Evolutionary conservation across 2,888 invertebrate genomes (phyloP).

Genomic region (Limenitis camilla): DNA sequence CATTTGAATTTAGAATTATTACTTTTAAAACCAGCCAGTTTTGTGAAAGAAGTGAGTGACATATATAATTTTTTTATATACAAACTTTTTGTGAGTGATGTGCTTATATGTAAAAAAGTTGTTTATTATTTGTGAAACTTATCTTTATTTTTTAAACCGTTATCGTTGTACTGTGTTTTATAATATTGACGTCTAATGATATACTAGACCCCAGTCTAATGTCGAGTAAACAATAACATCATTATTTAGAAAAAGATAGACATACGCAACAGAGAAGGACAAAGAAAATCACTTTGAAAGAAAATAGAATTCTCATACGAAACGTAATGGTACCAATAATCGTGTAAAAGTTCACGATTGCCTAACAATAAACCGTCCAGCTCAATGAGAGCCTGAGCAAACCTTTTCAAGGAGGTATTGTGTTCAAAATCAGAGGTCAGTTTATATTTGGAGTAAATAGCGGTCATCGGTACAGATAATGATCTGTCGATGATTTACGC

Average conservation of each 20-base stretch:
- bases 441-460: conserved; percentile 40
- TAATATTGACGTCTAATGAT: no score
- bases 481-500: conserved; percentile 71
- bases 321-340: conserved; percentile 68
- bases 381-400: conserved; percentile 37
- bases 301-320: conserved; percentile 73
- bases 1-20: conserved; percentile 35
- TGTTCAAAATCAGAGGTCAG: conserved; percentile 40
- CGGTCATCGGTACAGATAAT: conserved; percentile 66
- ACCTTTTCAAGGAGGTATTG: conserved; percentile 38
- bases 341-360: conserved; percentile 73
- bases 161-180: no score
- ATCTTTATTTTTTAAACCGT: conserved; percentile 39
- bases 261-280: conserved; percentile 36
- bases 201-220: no score
- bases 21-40: conserved; percentile 17
- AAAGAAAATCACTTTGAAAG: conserved; percentile 51
- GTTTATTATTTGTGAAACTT: neutral
- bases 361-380: conserved; percentile 59
- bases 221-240: conserved; percentile 67
- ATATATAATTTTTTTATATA: neutral
- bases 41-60: conserved; percentile 10
- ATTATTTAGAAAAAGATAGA: conserved; percentile 51
- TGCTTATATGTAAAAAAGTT: neutral
- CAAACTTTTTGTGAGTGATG: neutral